Percentiles rank a stretch among this genome's conserved stretches.
Evolutionary conservation across 2,797 vertebrate genomes (phyloP).

Genomic region (Pelobates cultripes): DNA sequence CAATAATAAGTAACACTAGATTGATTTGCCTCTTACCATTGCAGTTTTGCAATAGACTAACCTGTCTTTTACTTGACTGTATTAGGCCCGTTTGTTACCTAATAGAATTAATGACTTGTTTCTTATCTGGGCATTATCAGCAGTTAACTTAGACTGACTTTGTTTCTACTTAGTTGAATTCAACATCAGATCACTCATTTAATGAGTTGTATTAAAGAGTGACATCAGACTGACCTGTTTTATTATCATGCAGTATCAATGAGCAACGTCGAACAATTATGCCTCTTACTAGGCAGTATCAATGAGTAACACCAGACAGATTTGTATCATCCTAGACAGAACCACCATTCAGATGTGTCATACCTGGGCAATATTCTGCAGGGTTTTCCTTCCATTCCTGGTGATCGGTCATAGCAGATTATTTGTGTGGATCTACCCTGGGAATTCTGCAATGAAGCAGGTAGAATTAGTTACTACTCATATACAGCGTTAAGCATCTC

Average conservation of each 20-base stretch:
- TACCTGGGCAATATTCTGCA: conserved; percentile 73
- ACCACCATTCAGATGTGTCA: not conserved
- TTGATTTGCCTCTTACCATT: not conserved
- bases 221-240: not conserved
- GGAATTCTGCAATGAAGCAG: conserved; percentile 24
- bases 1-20: not conserved
- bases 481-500: not conserved
- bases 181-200: no score
- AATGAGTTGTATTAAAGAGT: not conserved
- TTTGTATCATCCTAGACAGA: not conserved
- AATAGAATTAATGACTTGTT: no score
- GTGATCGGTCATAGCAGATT: conserved; percentile 20
- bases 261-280: not conserved
- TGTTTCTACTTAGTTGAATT: no score
- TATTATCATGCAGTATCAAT: not conserved
- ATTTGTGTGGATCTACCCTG: not conserved
- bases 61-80: no score
- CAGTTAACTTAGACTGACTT: no score
- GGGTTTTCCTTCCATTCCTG: conserved; percentile 67
- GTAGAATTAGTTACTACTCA: not conserved
- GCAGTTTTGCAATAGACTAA: no score
- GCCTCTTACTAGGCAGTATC: not conserved
- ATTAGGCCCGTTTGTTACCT: no score
- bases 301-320: not conserved
- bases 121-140: no score